Evolutionary conservation across 2,888 invertebrate genomes (phyloP), one percentile per base, ranked within the genome.

Genomic region (Meloe dianella): DNA sequence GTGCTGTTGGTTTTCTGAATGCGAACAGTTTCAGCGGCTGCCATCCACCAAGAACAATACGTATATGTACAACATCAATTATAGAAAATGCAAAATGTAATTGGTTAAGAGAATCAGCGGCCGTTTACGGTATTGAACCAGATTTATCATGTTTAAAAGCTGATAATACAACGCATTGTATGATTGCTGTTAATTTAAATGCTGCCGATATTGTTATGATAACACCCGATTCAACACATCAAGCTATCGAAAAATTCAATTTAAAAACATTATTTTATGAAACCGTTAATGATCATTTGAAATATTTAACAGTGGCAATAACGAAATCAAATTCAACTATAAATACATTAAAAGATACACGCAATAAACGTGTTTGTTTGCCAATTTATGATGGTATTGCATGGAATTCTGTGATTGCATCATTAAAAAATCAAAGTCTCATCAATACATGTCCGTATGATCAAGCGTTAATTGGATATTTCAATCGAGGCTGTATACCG

Each of bases 301-400:
- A 90, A 73, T 87, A 89, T 78, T 85, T 88, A 24, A 88, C 92
- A 0, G 89, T 90, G 0, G 92, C 92, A 0, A 87, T 94, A 60
- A 90, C 93, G 0, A 88, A 85, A 70, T 87, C 85, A 56, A 84
- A 87, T 75, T 86, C 90, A 0, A 80, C 81, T 29, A 88, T 91
- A 61, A 81, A 83, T 14, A 86, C 82, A 14, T 86, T 95, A 70
- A 81, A 85, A 59, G 92, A 92, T 76, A 82, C 94, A 29, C 85
- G 85, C 81, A 92, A 91, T 10, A 90, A 90, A 71, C 88, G 89
- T 54, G 93, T 92, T 0, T 94, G 93, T 76, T 92, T 96, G 80
- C 92, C 96, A 1, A 89, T 88, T n/a, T 92, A 89, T 77, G 91
- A 92, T 71, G 92, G 94, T 7, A 84, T 90, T 8, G 90, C 91